Evolutionary conservation across 1,140 invertebrate genomes (phyloP).

Genomic region (Bombus waltoni): DNA sequence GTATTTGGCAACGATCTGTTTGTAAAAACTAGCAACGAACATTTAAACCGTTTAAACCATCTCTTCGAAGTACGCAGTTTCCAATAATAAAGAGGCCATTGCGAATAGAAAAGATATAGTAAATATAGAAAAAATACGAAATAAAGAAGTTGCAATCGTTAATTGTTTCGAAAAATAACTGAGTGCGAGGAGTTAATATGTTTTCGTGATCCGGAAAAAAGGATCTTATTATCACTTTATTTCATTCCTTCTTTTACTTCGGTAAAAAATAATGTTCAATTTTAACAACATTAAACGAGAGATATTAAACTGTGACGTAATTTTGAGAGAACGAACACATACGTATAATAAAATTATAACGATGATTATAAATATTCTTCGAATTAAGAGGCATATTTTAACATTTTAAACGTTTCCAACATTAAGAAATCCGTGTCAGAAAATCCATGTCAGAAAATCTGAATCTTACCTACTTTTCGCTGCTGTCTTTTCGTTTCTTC

Average conservation of each 20-base stretch:
- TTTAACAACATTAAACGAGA: neutral
- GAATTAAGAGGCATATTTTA: neutral
- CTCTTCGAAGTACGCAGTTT: neutral
- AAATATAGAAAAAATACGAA: neutral
- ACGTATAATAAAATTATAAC: neutral
- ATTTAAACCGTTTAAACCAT: neutral
- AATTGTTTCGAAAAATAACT: too few relatives aligned
- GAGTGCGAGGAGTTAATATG: too few relatives aligned
- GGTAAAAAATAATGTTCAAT: neutral
- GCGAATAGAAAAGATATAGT: too few relatives aligned
- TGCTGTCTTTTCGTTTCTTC: neutral
- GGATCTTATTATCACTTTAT: too few relatives aligned
- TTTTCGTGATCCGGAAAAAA: too few relatives aligned
- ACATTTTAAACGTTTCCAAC: neutral
- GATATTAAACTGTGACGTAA: neutral
- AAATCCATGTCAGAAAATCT: too few relatives aligned
- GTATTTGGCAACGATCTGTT: neutral
- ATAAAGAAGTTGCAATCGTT: neutral
- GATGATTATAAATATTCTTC: neutral
- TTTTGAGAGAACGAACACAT: neutral
- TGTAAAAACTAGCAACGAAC: neutral
- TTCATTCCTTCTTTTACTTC: too few relatives aligned
- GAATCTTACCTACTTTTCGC: neutral
- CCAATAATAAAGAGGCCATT: neutral
- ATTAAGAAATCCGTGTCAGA: neutral